Evolutionary conservation across 92 coral and sea anemone species (phyloP).

Genomic region (Porites cylindrica): DNA sequence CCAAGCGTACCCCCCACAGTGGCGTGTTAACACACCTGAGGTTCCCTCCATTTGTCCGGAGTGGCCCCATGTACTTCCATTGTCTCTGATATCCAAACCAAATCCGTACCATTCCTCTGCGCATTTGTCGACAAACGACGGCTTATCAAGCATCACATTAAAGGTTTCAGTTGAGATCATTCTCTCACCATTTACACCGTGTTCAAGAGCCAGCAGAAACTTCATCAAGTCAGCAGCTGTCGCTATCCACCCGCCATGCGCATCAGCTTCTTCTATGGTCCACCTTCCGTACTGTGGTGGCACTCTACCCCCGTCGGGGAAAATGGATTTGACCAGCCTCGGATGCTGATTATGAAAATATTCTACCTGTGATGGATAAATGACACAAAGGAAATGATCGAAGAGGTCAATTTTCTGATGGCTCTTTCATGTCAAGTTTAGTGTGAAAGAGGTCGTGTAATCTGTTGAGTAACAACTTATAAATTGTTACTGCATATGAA

Average conservation of each 20-base stretch:
- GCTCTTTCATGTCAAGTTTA: not conserved
- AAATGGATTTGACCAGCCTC: conserved; percentile 43
- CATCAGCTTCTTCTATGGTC: conserved; percentile 54
- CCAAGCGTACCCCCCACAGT: conserved; percentile 48
- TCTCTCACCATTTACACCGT: conserved; percentile 16
- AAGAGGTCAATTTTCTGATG: not conserved
- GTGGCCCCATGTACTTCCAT: conserved; percentile 54
- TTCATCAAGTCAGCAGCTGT: conserved; percentile 27
- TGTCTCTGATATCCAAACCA: conserved; percentile 51
- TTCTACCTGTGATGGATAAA: conserved; percentile 29
- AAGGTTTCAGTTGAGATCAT: conserved; percentile 38
- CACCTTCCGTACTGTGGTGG: conserved; percentile 64
- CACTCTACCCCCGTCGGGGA: conserved; percentile 45
- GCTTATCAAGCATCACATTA: conserved; percentile 38
- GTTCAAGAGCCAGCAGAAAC: conserved; percentile 31
- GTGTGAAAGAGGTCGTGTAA: too few relatives aligned
- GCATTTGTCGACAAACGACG: conserved; percentile 12
- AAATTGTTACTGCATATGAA: too few relatives aligned
- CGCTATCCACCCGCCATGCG: conserved; percentile 62
- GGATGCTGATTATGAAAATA: conserved; percentile 52
- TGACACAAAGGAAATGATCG: not conserved
- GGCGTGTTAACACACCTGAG: conserved; percentile 52
- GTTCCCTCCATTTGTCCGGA: conserved; percentile 63
- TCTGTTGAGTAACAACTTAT: too few relatives aligned
- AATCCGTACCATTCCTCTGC: conserved; percentile 57